phyloP scores from a whole-genome alignment of 1,140 invertebrate genomes.

The Triops longicaudatus region DNA sequence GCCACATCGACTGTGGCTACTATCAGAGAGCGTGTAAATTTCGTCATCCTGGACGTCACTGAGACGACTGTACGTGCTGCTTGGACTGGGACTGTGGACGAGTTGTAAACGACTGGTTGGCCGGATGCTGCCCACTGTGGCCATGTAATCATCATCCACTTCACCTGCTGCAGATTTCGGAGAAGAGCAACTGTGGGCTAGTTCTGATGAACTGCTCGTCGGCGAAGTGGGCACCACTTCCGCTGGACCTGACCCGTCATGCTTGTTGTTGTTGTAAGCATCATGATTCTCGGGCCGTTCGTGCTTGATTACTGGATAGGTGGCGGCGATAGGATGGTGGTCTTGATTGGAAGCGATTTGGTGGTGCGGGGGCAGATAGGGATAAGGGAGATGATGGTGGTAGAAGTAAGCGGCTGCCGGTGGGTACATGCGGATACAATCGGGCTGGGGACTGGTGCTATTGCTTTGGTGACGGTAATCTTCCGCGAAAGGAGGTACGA shows the following conservation, averaged over 20 bases:
- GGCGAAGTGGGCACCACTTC: constrained; percentile 1
- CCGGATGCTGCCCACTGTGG: constrained; percentile 8
- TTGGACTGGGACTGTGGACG: not conserved
- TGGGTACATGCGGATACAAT: not conserved
- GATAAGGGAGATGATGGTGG: not conserved
- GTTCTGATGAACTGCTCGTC: not conserved
- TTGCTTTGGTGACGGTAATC: not conserved
- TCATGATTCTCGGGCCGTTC: not conserved
- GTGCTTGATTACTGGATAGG: not conserved
- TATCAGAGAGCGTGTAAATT: not conserved
- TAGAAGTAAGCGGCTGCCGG: not conserved
- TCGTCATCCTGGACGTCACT: constrained; percentile 3
- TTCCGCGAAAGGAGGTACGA: not conserved
- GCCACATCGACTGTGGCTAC: not conserved
- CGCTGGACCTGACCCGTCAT: not conserved
- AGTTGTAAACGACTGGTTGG: not conserved
- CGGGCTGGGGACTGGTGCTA: not conserved
- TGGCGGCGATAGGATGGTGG: not conserved
- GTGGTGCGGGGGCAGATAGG: not conserved
- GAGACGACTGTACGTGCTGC: constrained; percentile 5
- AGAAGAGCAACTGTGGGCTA: constrained; percentile 11
- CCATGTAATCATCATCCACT: constrained; percentile 10
- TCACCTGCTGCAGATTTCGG: constrained; percentile 14
- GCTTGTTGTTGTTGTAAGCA: not conserved
- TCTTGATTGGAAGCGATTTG: not conserved